phyloP scores from a whole-genome alignment of 2,797 vertebrate genomes.

The Anisognathus igniventris region DNA sequence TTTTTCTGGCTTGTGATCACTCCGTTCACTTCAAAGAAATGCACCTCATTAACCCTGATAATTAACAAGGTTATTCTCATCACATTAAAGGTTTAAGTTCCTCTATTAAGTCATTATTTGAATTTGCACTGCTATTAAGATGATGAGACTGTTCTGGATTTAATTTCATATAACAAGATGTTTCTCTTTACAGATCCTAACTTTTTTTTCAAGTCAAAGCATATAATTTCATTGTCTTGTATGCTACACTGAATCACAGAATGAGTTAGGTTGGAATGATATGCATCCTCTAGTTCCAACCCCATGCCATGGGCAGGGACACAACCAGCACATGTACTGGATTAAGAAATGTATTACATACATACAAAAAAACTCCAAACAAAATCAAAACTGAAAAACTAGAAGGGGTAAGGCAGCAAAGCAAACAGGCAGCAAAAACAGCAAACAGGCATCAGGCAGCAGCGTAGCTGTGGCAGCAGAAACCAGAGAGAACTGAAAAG shows the following conservation, averaged over 20 bases:
- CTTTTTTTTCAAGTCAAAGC: background rate
- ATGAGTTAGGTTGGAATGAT: background rate
- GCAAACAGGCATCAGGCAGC: background rate
- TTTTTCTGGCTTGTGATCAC: background rate
- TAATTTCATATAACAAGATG: slow-evolving; percentile 17
- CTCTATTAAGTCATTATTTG: slow-evolving; percentile 37
- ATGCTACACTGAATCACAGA: background rate
- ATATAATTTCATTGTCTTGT: background rate
- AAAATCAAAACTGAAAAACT: background rate
- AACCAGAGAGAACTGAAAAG: background rate
- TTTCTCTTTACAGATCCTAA: background rate
- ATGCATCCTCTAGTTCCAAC: background rate
- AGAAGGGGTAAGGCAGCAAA: background rate
- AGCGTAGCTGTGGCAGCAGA: background rate
- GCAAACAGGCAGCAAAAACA: background rate
- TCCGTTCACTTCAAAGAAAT: background rate
- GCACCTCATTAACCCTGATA: slow-evolving; percentile 37
- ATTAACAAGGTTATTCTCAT: slow-evolving; percentile 56
- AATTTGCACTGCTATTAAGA: slow-evolving; percentile 15
- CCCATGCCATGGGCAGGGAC: background rate
- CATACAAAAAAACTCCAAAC: background rate
- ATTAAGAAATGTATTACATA: background rate
- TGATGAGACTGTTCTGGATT: background rate
- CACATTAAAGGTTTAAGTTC: slow-evolving; percentile 32
- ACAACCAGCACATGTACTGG: background rate